These are phyloP conservation scores for Enteromius mattozi DNA, from an alignment of 2,797 vertebrate species.

Conservation along the genomic window DNA sequence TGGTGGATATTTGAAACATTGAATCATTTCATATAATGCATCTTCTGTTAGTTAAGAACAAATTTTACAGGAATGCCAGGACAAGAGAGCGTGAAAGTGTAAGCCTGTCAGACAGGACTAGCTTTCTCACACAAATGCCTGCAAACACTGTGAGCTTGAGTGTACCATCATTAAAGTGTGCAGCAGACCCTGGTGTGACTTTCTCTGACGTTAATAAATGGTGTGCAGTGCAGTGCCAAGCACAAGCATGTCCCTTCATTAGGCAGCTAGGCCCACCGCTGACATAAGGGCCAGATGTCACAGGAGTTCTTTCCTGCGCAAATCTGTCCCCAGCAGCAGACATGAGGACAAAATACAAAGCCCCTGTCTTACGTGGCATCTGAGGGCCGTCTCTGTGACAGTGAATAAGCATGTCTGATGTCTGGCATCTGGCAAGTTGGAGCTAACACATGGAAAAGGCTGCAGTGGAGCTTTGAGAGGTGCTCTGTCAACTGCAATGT, in stretches of 20 bases:
- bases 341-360: slow-evolving; percentile 50
- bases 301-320: slow-evolving; percentile 65
- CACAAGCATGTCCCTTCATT: slow-evolving; percentile 76
- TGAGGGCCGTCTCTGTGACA: slow-evolving; percentile 51
- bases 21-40: background rate
- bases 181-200: slow-evolving; percentile 60
- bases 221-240: slow-evolving; percentile 71
- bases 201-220: slow-evolving; percentile 74
- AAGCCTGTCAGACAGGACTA: slow-evolving; percentile 25
- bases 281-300: slow-evolving; percentile 75
- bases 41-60: background rate
- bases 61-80: background rate
- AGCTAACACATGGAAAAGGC: slow-evolving; percentile 30
- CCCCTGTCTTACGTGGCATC: slow-evolving; percentile 55
- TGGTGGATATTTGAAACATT: background rate
- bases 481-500: slow-evolving; percentile 42
- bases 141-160: slow-evolving; percentile 61
- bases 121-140: slow-evolving; percentile 25
- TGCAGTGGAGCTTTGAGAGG: slow-evolving; percentile 34
- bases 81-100: background rate
- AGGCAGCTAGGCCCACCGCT: slow-evolving; percentile 68
- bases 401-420: slow-evolving; percentile 61
- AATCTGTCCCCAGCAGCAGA: slow-evolving; percentile 52
- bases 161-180: slow-evolving; percentile 66
- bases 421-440: slow-evolving; percentile 60